Base-by-base conservation (phyloP, 1,140 invertebrate genomes). In the Caenorhabditis latens region DNA sequence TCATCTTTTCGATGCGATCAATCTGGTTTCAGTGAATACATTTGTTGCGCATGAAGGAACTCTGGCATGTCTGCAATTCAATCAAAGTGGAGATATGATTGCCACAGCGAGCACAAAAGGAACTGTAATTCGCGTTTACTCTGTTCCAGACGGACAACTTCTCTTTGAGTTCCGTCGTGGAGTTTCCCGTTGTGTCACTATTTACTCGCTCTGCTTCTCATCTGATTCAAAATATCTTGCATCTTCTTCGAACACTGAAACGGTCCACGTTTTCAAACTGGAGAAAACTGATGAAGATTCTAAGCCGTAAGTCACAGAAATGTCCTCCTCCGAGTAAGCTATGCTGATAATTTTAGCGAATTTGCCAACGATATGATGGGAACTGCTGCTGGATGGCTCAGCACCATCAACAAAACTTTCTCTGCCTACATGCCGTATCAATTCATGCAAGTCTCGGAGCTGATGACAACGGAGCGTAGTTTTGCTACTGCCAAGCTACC, bases 181-280 rank as follows among this genome's bases (percentile, higher is more conserved):
- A 71, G 95, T 99, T 46, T 83, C 86, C 89, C 94, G 94, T 86
- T 94, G 94, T 94, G 97, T 97, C 21, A 95, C 95, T 88, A 98
- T 99, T 92, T 95, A 96, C 89, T 97, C 96, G 90, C 94, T 99
- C 71, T 95, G 96, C 65, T 99, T 99, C 94, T 98, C 96, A 93
- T 95, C 95, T 89, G 97, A 98, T 94, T 95, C 96, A 46, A 94
- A 95, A 87, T 98, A 96, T 93, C 94, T 99, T 71, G 96, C 96
- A 90, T 96, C 96, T 90, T 97, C 97, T 85, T 98, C 96, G 91
- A 99, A 99, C 93, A 99, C 98, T n/a, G 97, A 99, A 94, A 99
- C 98, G 32, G 96, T 99, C 90, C 98, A 99, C 94, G 95, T 99
- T 90, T 99, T 99, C 94, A 96, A 96, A 93, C 94, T 99, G 90